Percentiles rank a stretch among this genome's conserved stretches.
These are phyloP conservation scores for Laspeyria flexula DNA, from an alignment of 2,888 invertebrate species.

Conservation along the genomic window DNA sequence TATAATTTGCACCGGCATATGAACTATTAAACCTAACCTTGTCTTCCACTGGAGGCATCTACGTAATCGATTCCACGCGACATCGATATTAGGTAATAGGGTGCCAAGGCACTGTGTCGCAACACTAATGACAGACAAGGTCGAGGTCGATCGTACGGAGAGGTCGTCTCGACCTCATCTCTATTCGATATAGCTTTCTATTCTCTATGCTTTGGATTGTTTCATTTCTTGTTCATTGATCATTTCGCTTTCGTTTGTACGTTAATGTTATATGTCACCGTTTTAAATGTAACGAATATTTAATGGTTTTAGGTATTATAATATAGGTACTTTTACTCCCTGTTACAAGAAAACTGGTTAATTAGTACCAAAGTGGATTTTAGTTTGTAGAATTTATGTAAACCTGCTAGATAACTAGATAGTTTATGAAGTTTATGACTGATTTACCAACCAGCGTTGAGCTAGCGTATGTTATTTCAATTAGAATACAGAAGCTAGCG, in stretches of 20 bases:
- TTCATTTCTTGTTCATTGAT: constrained; percentile 26
- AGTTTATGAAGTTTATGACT: no score
- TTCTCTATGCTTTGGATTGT: constrained; percentile 31
- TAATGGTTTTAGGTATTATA: no score
- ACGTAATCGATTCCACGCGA: constrained; percentile 40
- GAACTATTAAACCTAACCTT: constrained; percentile 26
- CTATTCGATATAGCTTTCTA: constrained; percentile 52
- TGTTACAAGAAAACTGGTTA: no score
- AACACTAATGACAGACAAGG: constrained; percentile 56
- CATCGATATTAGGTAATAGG: constrained; percentile 49
- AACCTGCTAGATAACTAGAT: no score
- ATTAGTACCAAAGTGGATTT: no score
- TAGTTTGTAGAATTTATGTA: no score
- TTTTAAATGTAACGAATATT: no score
- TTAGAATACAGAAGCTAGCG: no score
- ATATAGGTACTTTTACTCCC: no score
- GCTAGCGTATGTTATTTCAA: no score
- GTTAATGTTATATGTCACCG: background rate
- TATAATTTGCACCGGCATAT: background rate
- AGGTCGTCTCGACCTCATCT: constrained; percentile 50
- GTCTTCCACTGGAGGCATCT: constrained; percentile 23
- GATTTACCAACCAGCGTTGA: no score
- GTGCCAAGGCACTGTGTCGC: constrained; percentile 44
- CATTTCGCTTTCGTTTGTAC: constrained; percentile 31
- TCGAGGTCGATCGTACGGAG: constrained; percentile 51